Evolutionary conservation across 1,140 invertebrate genomes (phyloP).

Genomic region (Neomicropteryx cornuta): DNA sequence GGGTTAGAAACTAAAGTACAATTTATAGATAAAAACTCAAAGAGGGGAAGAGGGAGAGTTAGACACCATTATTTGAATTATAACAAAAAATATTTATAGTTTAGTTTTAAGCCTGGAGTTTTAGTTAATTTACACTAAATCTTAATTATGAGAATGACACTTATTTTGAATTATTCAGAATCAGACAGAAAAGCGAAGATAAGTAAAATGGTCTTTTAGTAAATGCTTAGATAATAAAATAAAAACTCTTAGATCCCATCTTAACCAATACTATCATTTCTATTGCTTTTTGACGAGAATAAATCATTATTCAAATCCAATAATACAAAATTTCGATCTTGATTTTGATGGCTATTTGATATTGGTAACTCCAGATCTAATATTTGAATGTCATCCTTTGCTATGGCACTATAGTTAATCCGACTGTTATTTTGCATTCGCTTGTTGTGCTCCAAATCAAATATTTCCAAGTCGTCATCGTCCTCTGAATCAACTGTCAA

Average conservation of each 20-base stretch:
- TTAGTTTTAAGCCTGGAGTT: too few species aligned
- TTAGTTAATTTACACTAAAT: too few species aligned
- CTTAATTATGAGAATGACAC: too few species aligned
- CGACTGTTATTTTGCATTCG: constrained; percentile 1
- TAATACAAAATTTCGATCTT: background rate
- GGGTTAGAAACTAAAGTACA: too few species aligned
- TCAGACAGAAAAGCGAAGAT: too few species aligned
- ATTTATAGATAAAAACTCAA: too few species aligned
- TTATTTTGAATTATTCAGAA: too few species aligned
- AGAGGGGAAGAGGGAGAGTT: too few species aligned
- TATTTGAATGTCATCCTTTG: constrained; percentile 13
- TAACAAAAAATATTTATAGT: too few species aligned
- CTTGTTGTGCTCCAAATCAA: constrained; percentile 12
- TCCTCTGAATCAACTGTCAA: constrained; percentile 11
- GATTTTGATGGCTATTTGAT: background rate
- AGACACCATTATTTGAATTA: too few species aligned
- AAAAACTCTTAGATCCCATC: background rate
- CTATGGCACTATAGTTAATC: constrained; percentile 4
- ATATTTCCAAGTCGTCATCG: constrained; percentile 14
- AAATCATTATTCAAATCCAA: constrained; percentile 11
- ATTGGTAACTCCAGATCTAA: constrained; percentile 12
- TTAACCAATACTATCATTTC: constrained; percentile 3
- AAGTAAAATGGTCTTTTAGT: constrained; percentile 9
- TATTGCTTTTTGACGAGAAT: constrained; percentile 7
- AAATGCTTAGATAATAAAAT: background rate